Conservation (phyloP, 53 echinoderm and acorn worm genomes). For the Glandiceps talaboti region DNA sequence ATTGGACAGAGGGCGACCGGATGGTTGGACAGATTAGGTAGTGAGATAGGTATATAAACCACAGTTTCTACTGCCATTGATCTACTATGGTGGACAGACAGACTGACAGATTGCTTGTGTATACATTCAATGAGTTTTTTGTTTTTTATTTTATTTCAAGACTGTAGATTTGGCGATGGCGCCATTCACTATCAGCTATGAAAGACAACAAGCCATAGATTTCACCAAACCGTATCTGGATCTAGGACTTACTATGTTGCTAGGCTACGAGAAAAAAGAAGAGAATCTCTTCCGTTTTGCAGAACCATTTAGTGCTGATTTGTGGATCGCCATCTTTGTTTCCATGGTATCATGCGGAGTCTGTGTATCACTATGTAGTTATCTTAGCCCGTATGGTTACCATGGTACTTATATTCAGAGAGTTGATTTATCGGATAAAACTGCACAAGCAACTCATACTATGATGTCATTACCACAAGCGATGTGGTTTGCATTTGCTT, state of each 20-base stretch:
- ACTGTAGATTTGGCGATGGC: constrained; percentile 3
- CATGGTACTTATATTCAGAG: constrained; percentile 4
- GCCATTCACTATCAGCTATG: constrained; percentile 12
- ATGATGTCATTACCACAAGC: constrained; percentile 2
- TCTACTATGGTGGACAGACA: too few species aligned
- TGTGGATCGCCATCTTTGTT: constrained; percentile 6
- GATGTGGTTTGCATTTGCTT: constrained; percentile 8
- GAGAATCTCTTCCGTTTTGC: constrained; percentile 1
- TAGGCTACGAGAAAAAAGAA: neutral
- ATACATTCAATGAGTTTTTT: too few species aligned
- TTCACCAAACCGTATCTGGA: constrained; percentile 12
- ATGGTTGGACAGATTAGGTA: too few species aligned
- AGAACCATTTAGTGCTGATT: constrained; percentile 5
- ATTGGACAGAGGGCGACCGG: too few species aligned
- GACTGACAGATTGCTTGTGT: too few species aligned
- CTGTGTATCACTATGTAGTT: constrained; percentile 1
- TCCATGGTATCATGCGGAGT: neutral
- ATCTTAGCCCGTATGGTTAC: constrained; percentile 7
- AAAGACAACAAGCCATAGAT: constrained; percentile 5
- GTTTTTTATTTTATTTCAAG: neutral
- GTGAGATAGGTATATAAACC: too few species aligned
- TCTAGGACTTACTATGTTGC: neutral
- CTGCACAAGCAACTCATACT: neutral
- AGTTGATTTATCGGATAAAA: neutral
- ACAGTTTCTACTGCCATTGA: too few species aligned